phyloP scores from a whole-genome alignment of 2,113 vertebrate genomes.

The Pedetes capensis region DNA sequence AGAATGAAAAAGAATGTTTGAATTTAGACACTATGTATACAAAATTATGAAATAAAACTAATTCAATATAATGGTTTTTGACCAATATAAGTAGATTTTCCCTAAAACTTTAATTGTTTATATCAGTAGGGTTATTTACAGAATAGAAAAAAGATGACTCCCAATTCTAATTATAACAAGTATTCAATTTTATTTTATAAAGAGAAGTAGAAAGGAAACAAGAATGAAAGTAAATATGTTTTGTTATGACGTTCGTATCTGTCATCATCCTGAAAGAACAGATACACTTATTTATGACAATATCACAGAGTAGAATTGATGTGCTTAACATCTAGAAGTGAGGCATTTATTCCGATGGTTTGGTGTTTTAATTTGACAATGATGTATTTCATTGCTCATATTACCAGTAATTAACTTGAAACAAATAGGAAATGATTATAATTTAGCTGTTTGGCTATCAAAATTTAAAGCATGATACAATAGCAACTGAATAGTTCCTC shows the following conservation, averaged over 20 bases:
- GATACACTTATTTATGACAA: background rate
- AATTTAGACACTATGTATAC: background rate
- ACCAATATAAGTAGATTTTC: background rate
- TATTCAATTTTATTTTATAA: background rate
- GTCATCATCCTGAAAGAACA: background rate
- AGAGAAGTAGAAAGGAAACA: background rate
- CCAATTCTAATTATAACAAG: background rate
- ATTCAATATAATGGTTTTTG: background rate
- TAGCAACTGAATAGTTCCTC: background rate
- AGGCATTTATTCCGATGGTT: background rate
- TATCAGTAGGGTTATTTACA: background rate
- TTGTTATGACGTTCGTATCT: background rate
- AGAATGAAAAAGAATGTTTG: background rate
- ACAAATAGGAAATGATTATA: background rate
- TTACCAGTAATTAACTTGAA: background rate
- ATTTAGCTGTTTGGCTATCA: background rate
- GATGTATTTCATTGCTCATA: background rate
- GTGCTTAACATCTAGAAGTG: background rate
- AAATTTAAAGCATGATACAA: background rate
- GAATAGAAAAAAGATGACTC: background rate
- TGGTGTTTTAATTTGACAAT: background rate
- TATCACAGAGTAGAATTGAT: background rate
- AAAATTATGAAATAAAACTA: background rate
- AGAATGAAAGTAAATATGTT: background rate
- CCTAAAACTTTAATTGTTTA: background rate